A percentile compares a stretch with the other conserved stretches of the same genome.
These are phyloP conservation scores for Myotis planiceps DNA, from an alignment of 2,797 vertebrate species.

Conservation along the genomic window DNA sequence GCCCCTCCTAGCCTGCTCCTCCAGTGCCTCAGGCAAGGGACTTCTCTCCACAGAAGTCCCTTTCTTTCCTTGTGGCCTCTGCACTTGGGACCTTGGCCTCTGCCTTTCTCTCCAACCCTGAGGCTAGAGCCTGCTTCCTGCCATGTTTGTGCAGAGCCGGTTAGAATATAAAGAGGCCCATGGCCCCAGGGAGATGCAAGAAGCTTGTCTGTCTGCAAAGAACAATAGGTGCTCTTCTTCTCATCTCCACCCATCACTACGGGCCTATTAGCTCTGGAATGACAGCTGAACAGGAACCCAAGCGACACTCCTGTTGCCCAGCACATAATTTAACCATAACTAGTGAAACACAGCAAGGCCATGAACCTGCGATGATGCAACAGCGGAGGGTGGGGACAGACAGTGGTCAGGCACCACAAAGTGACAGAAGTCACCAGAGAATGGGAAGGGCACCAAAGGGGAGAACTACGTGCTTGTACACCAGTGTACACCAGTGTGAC, in stretches of 20 bases:
- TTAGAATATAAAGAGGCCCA: constrained; percentile 62
- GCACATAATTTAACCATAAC: background rate
- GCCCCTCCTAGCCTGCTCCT: constrained; percentile 56
- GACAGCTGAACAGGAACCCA: constrained; percentile 50
- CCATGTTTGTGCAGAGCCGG: constrained; percentile 38
- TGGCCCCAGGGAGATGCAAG: constrained; percentile 41
- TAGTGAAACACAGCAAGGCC: background rate
- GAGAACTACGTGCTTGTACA: background rate
- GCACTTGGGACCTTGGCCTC: constrained; percentile 67
- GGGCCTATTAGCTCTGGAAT: constrained; percentile 57
- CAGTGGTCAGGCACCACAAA: rapidly evolving
- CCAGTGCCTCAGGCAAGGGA: constrained; percentile 71
- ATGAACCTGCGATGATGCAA: background rate
- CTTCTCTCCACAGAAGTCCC: constrained; percentile 85
- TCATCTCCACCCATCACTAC: constrained; percentile 23
- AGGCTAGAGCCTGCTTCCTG: constrained; percentile 19
- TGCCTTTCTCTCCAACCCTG: constrained; percentile 53
- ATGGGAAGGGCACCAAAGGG: background rate
- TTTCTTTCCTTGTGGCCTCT: constrained; percentile 81
- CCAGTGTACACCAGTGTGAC: background rate
- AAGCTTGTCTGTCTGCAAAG: constrained; percentile 65
- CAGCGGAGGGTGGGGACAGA: background rate
- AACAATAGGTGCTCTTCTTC: constrained; percentile 82
- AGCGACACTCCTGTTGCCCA: constrained; percentile 32
- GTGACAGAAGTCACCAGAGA: background rate